Conservation (phyloP, 2,113 vertebrate genomes). For the Proteles cristata region DNA sequence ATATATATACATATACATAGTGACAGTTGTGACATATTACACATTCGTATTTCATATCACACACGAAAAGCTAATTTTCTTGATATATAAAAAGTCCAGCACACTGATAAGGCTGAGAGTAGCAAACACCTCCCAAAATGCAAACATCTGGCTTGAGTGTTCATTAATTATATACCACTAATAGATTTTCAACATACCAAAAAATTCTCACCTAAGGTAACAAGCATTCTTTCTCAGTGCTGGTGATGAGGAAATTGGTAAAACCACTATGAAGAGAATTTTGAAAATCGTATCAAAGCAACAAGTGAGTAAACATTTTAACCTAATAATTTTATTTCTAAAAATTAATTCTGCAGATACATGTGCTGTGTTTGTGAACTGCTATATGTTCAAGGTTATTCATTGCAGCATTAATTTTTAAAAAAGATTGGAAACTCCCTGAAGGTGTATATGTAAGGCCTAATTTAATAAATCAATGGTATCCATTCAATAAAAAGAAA, state of each 20-base stretch:
- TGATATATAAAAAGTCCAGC: not conserved
- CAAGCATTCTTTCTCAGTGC: not conserved
- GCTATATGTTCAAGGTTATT: not conserved
- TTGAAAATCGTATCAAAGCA: not conserved
- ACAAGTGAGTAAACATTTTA: fast-evolving
- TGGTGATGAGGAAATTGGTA: not conserved
- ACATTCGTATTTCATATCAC: not conserved
- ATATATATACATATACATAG: not conserved
- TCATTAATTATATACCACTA: not conserved
- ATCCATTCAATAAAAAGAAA: not conserved
- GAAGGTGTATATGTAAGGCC: no score
- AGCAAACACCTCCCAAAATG: not conserved
- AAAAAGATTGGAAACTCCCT: not conserved
- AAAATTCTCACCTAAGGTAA: not conserved
- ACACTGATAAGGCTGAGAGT: not conserved
- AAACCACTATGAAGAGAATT: fast-evolving
- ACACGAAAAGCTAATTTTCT: not conserved
- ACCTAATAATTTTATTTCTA: not conserved
- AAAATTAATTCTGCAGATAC: not conserved
- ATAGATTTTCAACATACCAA: not conserved
- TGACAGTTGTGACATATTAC: not conserved
- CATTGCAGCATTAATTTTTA: not conserved
- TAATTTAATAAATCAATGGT: not conserved
- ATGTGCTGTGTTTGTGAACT: not conserved
- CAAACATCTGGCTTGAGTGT: not conserved